Evolutionary conservation across 1,140 invertebrate genomes (phyloP).

Genomic region (Philopotamus ludificatus): DNA sequence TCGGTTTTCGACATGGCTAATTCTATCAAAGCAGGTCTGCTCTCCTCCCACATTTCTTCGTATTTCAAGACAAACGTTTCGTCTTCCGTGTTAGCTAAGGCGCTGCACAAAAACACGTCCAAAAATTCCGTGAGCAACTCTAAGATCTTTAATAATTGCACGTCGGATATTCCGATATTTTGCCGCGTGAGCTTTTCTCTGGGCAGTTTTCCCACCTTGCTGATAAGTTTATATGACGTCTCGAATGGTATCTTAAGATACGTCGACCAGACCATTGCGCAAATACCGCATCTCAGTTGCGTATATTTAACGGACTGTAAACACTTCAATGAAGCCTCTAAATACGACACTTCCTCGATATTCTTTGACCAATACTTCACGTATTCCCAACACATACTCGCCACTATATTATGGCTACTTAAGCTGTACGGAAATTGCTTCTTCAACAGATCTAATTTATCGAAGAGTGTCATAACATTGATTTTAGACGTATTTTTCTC

Average conservation of each 20-base stretch:
- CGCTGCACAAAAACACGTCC: slow-evolving; percentile 71
- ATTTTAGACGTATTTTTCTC: slow-evolving; percentile 47
- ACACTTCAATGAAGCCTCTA: slow-evolving; percentile 65
- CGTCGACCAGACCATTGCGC: slow-evolving; percentile 83
- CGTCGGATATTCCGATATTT: slow-evolving; percentile 72
- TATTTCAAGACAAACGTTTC: slow-evolving; percentile 58
- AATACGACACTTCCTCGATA: slow-evolving; percentile 63
- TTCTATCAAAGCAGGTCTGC: slow-evolving; percentile 66
- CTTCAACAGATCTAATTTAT: slow-evolving; percentile 62
- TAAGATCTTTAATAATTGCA: slow-evolving; percentile 68
- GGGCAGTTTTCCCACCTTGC: slow-evolving; percentile 84
- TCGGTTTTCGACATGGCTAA: slow-evolving; percentile 73
- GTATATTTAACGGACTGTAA: slow-evolving; percentile 61
- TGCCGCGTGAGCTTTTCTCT: slow-evolving; percentile 79
- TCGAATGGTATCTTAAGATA: slow-evolving; percentile 77
- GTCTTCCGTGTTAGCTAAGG: slow-evolving; percentile 48
- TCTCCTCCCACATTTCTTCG: slow-evolving; percentile 70
- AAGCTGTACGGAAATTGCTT: slow-evolving; percentile 84
- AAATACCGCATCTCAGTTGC: slow-evolving; percentile 71
- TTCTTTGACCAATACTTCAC: slow-evolving; percentile 81
- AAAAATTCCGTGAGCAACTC: slow-evolving; percentile 70
- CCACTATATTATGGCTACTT: slow-evolving; percentile 71
- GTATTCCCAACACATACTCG: slow-evolving; percentile 90
- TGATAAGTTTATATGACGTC: slow-evolving; percentile 72
- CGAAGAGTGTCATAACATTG: slow-evolving; percentile 45